phyloP scores from a whole-genome alignment of 1,140 invertebrate genomes.

The Danaus melanippus region DNA sequence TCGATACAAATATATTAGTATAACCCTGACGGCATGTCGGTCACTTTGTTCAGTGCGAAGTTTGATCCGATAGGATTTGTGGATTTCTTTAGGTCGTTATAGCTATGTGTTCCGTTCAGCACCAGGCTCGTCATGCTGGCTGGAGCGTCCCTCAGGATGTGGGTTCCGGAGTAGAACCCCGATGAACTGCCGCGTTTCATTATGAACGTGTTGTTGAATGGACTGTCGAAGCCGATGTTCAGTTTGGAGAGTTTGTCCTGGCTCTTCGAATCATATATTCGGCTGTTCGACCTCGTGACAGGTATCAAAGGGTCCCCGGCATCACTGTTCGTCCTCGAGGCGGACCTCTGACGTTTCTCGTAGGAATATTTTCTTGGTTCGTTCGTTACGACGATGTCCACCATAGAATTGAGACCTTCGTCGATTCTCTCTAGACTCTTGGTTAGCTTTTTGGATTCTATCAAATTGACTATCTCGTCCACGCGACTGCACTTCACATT shows the following conservation, averaged over 20 bases:
- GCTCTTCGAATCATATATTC: constrained; percentile 53
- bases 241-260: constrained; percentile 54
- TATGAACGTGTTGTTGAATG: constrained; percentile 70
- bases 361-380: constrained; percentile 70
- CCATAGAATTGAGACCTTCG: constrained; percentile 80
- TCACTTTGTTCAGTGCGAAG: constrained; percentile 74
- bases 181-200: constrained; percentile 75
- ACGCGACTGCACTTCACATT: constrained; percentile 53
- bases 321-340: constrained; percentile 65
- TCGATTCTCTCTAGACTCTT: constrained; percentile 86
- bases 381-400: constrained; percentile 77
- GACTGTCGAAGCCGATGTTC: constrained; percentile 49
- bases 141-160: constrained; percentile 56
- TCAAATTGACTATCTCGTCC: constrained; percentile 70
- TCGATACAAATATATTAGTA: constrained; percentile 65
- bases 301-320: constrained; percentile 50
- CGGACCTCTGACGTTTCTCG: constrained; percentile 61
- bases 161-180: constrained; percentile 75
- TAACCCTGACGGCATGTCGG: constrained; percentile 80
- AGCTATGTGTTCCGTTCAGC: constrained; percentile 55
- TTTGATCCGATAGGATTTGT: constrained; percentile 54
- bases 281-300: constrained; percentile 46
- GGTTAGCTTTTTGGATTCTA: constrained; percentile 74
- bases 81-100: constrained; percentile 57
- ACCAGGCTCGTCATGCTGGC: constrained; percentile 61